A percentile compares a stretch with the other conserved stretches of the same genome.
Evolutionary conservation across 2,888 invertebrate species (phyloP).

Genomic region (Tuta absoluta): DNA sequence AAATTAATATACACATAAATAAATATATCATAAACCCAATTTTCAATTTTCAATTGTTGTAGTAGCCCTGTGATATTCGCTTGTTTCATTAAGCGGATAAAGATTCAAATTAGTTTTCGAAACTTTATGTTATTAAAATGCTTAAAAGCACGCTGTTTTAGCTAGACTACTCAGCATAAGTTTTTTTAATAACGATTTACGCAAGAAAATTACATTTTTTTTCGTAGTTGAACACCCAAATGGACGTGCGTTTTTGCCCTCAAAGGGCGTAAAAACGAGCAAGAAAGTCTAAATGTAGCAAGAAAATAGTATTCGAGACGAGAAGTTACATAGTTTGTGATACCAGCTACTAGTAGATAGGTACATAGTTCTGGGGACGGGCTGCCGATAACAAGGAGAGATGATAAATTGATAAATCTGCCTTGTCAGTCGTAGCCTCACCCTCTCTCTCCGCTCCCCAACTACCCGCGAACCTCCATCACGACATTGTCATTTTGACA

Average conservation of each 20-base stretch:
- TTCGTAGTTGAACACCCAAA: background rate
- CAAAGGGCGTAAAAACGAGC: slow-evolving; percentile 34
- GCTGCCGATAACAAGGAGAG: slow-evolving; percentile 58
- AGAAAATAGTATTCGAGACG: background rate
- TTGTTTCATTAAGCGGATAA: background rate
- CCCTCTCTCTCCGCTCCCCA: slow-evolving; percentile 23
- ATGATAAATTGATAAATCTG: slow-evolving; percentile 65
- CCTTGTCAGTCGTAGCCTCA: slow-evolving; percentile 37
- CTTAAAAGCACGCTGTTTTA: too few relatives aligned
- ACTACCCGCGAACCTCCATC: slow-evolving; percentile 50
- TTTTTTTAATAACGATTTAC: background rate
- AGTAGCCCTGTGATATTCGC: slow-evolving; percentile 33
- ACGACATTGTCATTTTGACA: slow-evolving; percentile 55
- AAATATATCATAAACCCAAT: too few relatives aligned
- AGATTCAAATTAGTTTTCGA: too few relatives aligned
- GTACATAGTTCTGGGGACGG: slow-evolving; percentile 35
- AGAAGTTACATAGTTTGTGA: slow-evolving; percentile 3
- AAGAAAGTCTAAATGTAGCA: too few relatives aligned
- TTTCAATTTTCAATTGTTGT: too few relatives aligned
- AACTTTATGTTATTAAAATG: too few relatives aligned
- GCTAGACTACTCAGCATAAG: background rate
- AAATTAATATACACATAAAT: too few relatives aligned
- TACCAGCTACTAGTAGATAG: background rate
- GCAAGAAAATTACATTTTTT: slow-evolving; percentile 6
- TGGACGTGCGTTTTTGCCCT: slow-evolving; percentile 26